Evolutionary conservation across 1,140 invertebrate species (phyloP), one percentile per base, ranked within the genome.

Genomic region (Luehdorfia chinensis): DNA sequence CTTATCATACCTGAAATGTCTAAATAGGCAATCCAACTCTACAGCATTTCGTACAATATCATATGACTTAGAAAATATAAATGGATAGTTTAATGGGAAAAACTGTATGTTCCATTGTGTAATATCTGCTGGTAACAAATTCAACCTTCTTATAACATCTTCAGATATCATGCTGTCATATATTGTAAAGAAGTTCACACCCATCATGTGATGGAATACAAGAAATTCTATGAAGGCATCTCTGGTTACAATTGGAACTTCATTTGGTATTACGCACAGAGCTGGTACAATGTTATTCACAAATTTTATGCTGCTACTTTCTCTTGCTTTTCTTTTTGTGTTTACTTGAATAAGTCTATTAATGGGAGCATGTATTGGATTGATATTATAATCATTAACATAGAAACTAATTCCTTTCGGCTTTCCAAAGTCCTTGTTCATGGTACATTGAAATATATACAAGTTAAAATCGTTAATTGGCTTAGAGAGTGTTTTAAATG

Each of bases 11-110:
- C 67, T 75, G 34, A 85, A 86, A 47, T 88, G 76, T 53, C 87
- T 66, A 34, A 92, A 90, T 1, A 91, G 54, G 66, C 93, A 94
- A 73, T 94, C 92, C 13, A 89, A 75, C 68, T 92, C 88, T 11
- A 93, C 84, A 19, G 92, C 78, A 56, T 81, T 87, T 47, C 74
- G 59, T 4, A 84, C 75, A 36, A 88, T 65, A 2, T 71, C 62
- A 57, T 88, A 88, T 9, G 83, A 85, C 47, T 78, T 77, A 19
- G 74, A 65, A 60, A 87, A 85, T 47, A 78, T 55, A 65, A 87
- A 84, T n/a, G 87, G 85, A 58, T 84, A 88, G 60, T 89, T 90
- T 59, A 89, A 77, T 12, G 87, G 85, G 32, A 87, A 88, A 46
- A 89, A 89, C 46, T 87, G 78, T 30, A 88, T 83, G 33, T 84